These are phyloP conservation scores for Caenorhabditis latens DNA, from an alignment of 1,140 invertebrate species.

Conservation along the genomic window DNA sequence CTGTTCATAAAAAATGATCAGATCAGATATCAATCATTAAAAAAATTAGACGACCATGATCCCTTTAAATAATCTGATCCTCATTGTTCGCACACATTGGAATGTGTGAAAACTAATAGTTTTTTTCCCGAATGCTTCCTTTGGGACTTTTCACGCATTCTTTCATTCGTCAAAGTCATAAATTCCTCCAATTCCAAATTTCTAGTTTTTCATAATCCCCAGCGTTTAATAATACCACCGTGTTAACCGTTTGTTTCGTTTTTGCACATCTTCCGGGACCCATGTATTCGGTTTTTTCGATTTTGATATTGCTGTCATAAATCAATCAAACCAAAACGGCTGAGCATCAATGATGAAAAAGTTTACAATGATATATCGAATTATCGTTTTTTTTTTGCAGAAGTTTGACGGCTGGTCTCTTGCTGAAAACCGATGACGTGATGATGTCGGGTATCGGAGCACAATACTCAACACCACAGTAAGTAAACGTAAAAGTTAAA, in stretches of 20 bases:
- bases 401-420: background rate
- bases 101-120: background rate
- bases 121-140: background rate
- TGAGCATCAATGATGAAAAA: background rate
- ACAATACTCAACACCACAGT: constrained; percentile 35
- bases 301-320: background rate
- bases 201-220: constrained; percentile 4
- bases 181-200: background rate
- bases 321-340: background rate
- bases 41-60: too few relatives aligned
- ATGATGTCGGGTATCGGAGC: constrained; percentile 30
- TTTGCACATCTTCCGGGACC: background rate
- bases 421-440: constrained; percentile 30
- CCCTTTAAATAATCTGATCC: background rate
- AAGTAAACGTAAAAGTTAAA: background rate
- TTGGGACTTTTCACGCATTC: background rate
- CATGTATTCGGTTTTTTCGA: background rate
- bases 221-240: constrained; percentile 7
- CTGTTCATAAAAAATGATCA: background rate
- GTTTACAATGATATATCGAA: background rate
- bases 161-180: background rate
- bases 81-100: background rate
- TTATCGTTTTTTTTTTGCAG: constrained; percentile 27
- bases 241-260: background rate
- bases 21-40: too few relatives aligned